Base-by-base conservation (phyloP, 2,797 vertebrate species). In the Esox masquinongy region DNA sequence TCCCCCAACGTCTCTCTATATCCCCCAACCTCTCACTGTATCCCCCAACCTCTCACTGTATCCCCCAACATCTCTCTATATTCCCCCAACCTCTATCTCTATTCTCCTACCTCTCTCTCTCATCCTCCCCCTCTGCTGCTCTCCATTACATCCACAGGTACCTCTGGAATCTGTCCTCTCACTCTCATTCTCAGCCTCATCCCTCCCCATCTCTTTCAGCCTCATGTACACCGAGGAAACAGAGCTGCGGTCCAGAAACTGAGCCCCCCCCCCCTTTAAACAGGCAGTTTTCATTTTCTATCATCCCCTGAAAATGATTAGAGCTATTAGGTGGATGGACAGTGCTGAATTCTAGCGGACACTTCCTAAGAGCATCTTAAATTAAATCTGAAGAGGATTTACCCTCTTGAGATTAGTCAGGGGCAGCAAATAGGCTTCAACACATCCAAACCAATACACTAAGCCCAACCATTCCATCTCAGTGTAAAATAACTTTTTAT, bases 361-460 rank as follows among this genome's bases (percentile, higher is more conserved):
- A 70, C 78, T 73, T 74, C 76, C 69, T 78, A 53, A 78, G 4
- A 68, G 56, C 73, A 43, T 73, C 74, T 74, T 81, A 79, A 71
- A 80, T 77, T 79, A 70, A 73, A 73, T 82, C 51, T 81, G 71
- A 39, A 74, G 75, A 81, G 49, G 49, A 2, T 77, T 80, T 83
- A 75, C 77, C 80, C 70, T 49, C 3, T 14, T 3, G n/a, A 77
- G 56, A 61, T 74, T 84, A 71, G 59, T 76, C 36, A 39, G 36
- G 7, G 68, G 64, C 19, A n/a, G 6, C 63, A 31, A 11, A 31
- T 34, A 7, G 14, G 26, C 53, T 56, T 59, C 26, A 68, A 59
- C 43, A 22, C 9, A 15, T n/a, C 8, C 64, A 31, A 67, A 29
- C 29, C 64, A 67, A 11, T 8, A 22, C 63, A 31, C 14, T 31